Percentiles rank a stretch among this genome's conserved stretches.
Conservation (phyloP, 2,888 invertebrate species). For the Brachycybe producta region DNA sequence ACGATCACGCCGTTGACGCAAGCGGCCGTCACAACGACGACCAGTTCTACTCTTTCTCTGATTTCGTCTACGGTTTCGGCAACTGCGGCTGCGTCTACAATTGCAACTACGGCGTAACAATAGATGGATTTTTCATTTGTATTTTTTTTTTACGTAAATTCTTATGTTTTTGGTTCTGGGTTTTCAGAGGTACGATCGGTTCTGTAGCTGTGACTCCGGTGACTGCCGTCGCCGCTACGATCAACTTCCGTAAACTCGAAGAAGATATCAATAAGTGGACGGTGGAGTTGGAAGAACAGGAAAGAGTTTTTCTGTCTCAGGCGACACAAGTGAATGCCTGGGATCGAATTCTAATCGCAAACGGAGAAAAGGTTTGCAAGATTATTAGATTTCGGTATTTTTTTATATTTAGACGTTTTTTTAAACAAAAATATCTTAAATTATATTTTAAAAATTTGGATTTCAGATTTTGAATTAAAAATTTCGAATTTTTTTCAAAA, state of each 20-base stretch:
- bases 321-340: constrained; percentile 91
- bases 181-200: too few species aligned
- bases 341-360: constrained; percentile 77
- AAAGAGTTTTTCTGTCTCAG: constrained; percentile 81
- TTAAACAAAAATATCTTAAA: background rate
- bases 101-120: background rate
- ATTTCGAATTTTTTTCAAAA: background rate
- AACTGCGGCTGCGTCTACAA: background rate
- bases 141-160: background rate
- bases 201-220: too few species aligned
- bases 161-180: too few species aligned
- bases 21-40: too few species aligned
- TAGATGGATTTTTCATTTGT: background rate
- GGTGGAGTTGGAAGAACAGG: constrained; percentile 78
- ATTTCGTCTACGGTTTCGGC: background rate
- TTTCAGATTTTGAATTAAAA: background rate
- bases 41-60: background rate
- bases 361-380: constrained; percentile 77
- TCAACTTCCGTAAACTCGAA: constrained; percentile 74
- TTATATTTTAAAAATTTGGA: background rate
- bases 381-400: too few species aligned
- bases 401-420: constrained; percentile 8
- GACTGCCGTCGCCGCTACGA: constrained; percentile 18
- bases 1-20: too few species aligned
- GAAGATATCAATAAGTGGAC: constrained; percentile 92